phyloP scores from a whole-genome alignment of 2,888 invertebrate genomes.

The Erebia epiphron region DNA sequence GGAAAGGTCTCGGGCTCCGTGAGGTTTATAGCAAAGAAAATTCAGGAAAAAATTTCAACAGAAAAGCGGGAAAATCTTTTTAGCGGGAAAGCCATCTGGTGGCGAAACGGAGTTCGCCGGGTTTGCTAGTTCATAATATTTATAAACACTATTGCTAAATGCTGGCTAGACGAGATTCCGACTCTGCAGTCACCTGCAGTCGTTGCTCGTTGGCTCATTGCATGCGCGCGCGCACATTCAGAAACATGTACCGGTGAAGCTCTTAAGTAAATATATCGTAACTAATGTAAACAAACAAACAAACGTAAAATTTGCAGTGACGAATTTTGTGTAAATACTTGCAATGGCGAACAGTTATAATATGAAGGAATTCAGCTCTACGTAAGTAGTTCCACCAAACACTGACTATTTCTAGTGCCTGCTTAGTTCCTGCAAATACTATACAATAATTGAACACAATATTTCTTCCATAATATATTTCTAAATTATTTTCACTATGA shows the following conservation, averaged over 20 bases:
- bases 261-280: constrained; percentile 21
- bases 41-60: too few species aligned
- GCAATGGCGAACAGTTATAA: constrained; percentile 72
- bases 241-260: constrained; percentile 56
- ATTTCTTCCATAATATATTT: background rate
- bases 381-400: constrained; percentile 58
- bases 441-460: background rate
- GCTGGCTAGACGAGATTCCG: constrained; percentile 46
- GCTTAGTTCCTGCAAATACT: too few species aligned
- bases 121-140: constrained; percentile 40
- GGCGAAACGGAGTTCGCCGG: too few species aligned
- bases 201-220: constrained; percentile 53
- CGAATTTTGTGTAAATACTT: constrained; percentile 38
- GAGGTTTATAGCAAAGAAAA: too few species aligned
- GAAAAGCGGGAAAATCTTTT: too few species aligned
- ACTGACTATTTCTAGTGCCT: background rate
- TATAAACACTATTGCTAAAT: constrained; percentile 47
- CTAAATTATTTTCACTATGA: too few species aligned
- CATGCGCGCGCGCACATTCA: constrained; percentile 49
- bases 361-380: constrained; percentile 78
- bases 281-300: constrained; percentile 47
- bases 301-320: constrained; percentile 37
- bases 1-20: too few species aligned
- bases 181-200: too few species aligned
- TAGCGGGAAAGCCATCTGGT: too few species aligned